Evolutionary conservation across 2,888 invertebrate species (phyloP), one percentile per base, ranked within the genome.

Genomic region (Boloria euphrosyne): DNA sequence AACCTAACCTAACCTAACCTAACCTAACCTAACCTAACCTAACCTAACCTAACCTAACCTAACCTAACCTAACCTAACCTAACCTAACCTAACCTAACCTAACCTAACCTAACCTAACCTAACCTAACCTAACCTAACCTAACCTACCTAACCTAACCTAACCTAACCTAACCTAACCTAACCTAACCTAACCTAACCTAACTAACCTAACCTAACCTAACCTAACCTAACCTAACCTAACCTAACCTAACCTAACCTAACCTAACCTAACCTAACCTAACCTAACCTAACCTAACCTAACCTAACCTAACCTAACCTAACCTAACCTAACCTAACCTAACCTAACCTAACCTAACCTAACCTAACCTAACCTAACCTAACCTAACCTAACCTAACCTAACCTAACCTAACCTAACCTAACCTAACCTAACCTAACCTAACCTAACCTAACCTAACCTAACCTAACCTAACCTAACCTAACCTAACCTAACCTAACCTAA

Each of bases 1-100:
- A 65, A 65, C 65, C 60, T 60, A 60, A 60, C 58, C 58, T 46
- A 17, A 17, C 27, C 22, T 62, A 17, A 22, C 22, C 17, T 14
- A 10, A 10, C 38, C 53, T 53, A 53, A 53, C 54, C 54, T 54
- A 38, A 14, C 54, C 38, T 38, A 27, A 3, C 54, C 31, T 54
- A 54, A n/a, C 57, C 51, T 51, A 51, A 51, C 51, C 51, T 51
- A 51, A 51, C 51, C 51, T 51, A 51, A 51, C 51, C 51, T 51
- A 51, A 51, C 51, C 51, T 51, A 51, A 51, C 27, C 51, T 51
- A 51, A 51, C 51, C 51, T 51, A 51, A 51, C 51, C 51, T n/a
- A n/a, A n/a, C n/a, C n/a, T n/a, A n/a, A n/a, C n/a, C n/a, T n/a
- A 51, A 51, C 51, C 51, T 51, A 51, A 51, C 51, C 51, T 51